Base-by-base conservation (phyloP, 2,888 invertebrate species). In the Hirtodrosophila duncani region DNA sequence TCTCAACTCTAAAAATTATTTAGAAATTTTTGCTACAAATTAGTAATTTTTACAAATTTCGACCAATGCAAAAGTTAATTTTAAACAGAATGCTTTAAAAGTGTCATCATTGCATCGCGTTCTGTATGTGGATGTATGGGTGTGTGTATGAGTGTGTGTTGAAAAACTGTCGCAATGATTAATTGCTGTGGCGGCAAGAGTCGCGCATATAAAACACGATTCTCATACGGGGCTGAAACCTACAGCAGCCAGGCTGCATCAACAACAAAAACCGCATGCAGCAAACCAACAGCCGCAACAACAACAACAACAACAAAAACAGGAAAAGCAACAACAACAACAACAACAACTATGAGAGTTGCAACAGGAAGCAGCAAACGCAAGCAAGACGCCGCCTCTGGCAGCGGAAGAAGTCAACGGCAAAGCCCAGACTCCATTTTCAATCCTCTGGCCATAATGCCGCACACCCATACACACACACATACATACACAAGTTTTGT, bases 391-490 rank as follows among this genome's bases (percentile, higher is more conserved):
- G 72, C 77, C 72, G 80, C 78, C 69, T 62, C 63, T 81, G 81
- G 79, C 78, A 82, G 74, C 84, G 84, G 84, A 83, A 78, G 82
- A 83, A 84, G 83, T 83, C 84, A 84, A 83, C 82, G 65, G 55
- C 65, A 67, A 63, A 56, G 66, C 50, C 53, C 39, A 39, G 44
- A 43, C 43, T 31, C 60, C 52, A 59, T 59, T 51, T 39, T 17
- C 53, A 36, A 53, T 23, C 39, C 52, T 36, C 31, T 37, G n/a
- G n/a, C n/a, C n/a, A n/a, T 38, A 51, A 39, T 51, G 29, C 50
- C 52, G 39, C 37, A 36, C 24, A 18, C 14, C 13, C 20, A 38
- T 8, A 46, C 27, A 21, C 31, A 31, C 30, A 41, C 36, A 5
- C 44, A 57, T 67, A 81, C 81, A 79, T 83, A 82, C 81, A 72